Percentiles rank a stretch among this genome's conserved stretches.
Conservation (phyloP, 2,888 invertebrate genomes). For the Phengaris alcon region DNA sequence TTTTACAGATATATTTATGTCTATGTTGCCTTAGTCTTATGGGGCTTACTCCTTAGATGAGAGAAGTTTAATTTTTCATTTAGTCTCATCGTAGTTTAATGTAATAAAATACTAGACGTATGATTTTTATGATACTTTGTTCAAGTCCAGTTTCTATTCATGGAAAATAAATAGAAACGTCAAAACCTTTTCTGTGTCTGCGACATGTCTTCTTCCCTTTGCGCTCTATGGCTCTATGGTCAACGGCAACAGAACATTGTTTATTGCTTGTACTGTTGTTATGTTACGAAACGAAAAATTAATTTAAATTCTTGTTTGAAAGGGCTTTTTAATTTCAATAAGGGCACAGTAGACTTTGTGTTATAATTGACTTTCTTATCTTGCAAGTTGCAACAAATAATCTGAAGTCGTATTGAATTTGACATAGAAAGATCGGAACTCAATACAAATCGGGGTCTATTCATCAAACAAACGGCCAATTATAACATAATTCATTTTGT, state of each 20-base stretch:
- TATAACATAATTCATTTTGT: conserved; percentile 16
- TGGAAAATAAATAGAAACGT: too few relatives aligned
- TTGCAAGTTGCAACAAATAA: not conserved
- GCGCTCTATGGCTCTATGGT: not conserved
- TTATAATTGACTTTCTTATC: conserved; percentile 10
- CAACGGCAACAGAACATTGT: conserved; percentile 20
- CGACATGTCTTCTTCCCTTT: not conserved
- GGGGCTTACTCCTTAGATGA: too few relatives aligned
- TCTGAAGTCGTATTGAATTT: not conserved
- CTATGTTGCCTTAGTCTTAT: too few relatives aligned
- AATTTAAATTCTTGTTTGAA: conserved; percentile 17
- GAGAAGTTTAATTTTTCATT: too few relatives aligned
- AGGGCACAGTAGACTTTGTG: conserved; percentile 7
- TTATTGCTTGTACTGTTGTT: conserved; percentile 12
- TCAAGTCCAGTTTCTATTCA: too few relatives aligned
- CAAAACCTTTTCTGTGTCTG: not conserved
- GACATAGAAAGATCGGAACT: not conserved
- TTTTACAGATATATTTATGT: not conserved
- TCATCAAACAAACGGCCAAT: not conserved
- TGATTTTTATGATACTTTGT: too few relatives aligned
- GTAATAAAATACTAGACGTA: too few relatives aligned
- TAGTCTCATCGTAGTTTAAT: too few relatives aligned
- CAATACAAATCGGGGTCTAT: conserved; percentile 3
- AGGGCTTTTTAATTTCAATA: conserved; percentile 12
- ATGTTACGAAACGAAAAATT: conserved; percentile 20